Evolutionary conservation across 2,797 vertebrate species (phyloP), one percentile per base, ranked within the genome.

Genomic region (Pseudomugil gertrudae): DNA sequence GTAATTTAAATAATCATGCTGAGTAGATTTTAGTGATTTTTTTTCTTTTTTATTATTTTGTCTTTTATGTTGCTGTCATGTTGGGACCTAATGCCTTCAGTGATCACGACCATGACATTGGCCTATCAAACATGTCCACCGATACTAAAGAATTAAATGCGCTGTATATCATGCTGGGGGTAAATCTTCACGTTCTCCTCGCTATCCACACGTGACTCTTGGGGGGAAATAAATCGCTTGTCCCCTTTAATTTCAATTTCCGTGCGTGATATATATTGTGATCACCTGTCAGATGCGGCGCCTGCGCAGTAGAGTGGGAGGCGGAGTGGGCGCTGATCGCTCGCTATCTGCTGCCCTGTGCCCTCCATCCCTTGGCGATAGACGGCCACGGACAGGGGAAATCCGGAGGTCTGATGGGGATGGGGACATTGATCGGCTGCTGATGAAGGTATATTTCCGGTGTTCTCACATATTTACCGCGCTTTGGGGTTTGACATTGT

Each of bases 181-280:
- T 32, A 68, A 57, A 73, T 68, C 67, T 63, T 59, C 1, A 33
- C 30, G 57, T 59, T 63, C 33, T 72, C 48, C 43, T 17, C 19
- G 26, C 59, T 23, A 52, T 66, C 69, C 48, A 69, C 85, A 80
- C 76, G 84, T 86, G 84, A 84, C 78, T 78, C 59, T n/a, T n/a
- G n/a, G 21, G 54, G 32, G 64, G 63, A 56, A 71, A 80, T 78
- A 82, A 86, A 87, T 85, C 76, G 71, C 74, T 33, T 85, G 90
- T 90, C 84, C 87, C 83, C 90, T 94, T 94, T 94, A 94, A 94
- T 92, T 93, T 85, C 74, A 87, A 85, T 92, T 89, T 90, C 89
- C 85, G 74, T 84, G 81, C 87, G 83, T 87, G 92, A 90, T 88
- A 87, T 90, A 88, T 77, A 89, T 80, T 76, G 88, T 91, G 93